Conservation (phyloP, 2,888 invertebrate genomes). For the Rhagophthalmus giganteus region DNA sequence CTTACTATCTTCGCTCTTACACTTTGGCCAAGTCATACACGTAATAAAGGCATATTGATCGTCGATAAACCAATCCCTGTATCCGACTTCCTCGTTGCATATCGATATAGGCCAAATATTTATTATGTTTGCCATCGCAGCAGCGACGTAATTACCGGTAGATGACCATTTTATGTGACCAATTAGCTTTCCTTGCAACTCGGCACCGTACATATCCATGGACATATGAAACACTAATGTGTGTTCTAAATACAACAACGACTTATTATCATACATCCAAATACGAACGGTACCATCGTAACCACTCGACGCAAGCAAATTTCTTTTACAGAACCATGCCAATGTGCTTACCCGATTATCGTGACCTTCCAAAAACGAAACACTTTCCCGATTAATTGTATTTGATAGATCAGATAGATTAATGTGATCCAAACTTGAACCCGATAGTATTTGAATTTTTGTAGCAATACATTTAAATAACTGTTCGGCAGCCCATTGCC, state of each 20-base stretch:
- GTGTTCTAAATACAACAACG: slow-evolving; percentile 54
- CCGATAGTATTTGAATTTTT: slow-evolving; percentile 50
- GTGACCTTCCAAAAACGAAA: slow-evolving; percentile 58
- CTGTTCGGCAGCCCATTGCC: slow-evolving; percentile 66
- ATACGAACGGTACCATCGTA: slow-evolving; percentile 65
- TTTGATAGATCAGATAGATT: slow-evolving; percentile 60
- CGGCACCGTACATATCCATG: slow-evolving; percentile 56
- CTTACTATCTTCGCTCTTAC: slow-evolving; percentile 35
- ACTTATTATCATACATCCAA: slow-evolving; percentile 57
- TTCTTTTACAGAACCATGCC: slow-evolving; percentile 55
- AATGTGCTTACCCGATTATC: slow-evolving; percentile 58
- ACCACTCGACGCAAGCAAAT: slow-evolving; percentile 61
- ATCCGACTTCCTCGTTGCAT: slow-evolving; percentile 38
- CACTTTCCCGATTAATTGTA: slow-evolving; percentile 48
- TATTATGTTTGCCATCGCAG: slow-evolving; percentile 60
- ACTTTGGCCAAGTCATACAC: slow-evolving; percentile 58
- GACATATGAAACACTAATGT: slow-evolving; percentile 61
- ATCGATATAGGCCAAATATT: slow-evolving; percentile 62
- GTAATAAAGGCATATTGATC: slow-evolving; percentile 57
- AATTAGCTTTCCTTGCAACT: slow-evolving; percentile 58
- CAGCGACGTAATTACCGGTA: slow-evolving; percentile 60
- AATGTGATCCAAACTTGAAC: slow-evolving; percentile 48
- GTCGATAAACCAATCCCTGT: slow-evolving; percentile 53
- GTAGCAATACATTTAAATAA: slow-evolving; percentile 58
- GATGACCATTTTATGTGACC: slow-evolving; percentile 59